A percentile compares a stretch with the other conserved stretches of the same genome.
These are phyloP conservation scores for Rana temporaria DNA, from an alignment of 2,113 vertebrate species.

Conservation along the genomic window DNA sequence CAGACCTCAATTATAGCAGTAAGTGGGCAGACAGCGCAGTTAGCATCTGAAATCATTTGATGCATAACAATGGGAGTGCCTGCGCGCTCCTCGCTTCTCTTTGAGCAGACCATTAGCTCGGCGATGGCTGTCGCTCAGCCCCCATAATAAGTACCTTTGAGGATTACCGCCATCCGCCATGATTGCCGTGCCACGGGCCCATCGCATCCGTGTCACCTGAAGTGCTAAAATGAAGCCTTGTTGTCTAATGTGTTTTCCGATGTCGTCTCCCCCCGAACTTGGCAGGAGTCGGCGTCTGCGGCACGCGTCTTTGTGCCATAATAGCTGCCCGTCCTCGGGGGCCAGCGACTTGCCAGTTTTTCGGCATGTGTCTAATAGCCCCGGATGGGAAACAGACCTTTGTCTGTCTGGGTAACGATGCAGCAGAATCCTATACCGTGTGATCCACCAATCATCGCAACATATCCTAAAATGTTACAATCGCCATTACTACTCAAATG, in stretches of 20 bases:
- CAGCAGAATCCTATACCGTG: no score
- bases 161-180: not conserved
- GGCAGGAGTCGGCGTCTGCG: not conserved
- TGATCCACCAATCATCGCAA: no score
- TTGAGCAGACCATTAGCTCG: not conserved
- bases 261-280: not conserved
- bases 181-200: not conserved
- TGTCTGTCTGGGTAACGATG: no score
- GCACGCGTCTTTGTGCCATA: not conserved
- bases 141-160: not conserved
- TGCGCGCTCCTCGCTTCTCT: not conserved
- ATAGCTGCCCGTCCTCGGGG: not conserved
- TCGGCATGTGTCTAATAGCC: not conserved
- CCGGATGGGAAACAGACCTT: not conserved
- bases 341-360: not conserved
- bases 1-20: constrained; percentile 26
- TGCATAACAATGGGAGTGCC: constrained; percentile 11
- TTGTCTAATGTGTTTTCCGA: not conserved
- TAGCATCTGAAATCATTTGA: constrained; percentile 17
- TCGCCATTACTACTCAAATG: no score
- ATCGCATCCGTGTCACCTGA: not conserved
- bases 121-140: not conserved
- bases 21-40: constrained; percentile 48
- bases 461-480: no score
- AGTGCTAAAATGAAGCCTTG: not conserved